Evolutionary conservation across 2,888 invertebrate genomes (phyloP), one percentile per base, ranked within the genome.

Genomic region (Chouioia cunea): DNA sequence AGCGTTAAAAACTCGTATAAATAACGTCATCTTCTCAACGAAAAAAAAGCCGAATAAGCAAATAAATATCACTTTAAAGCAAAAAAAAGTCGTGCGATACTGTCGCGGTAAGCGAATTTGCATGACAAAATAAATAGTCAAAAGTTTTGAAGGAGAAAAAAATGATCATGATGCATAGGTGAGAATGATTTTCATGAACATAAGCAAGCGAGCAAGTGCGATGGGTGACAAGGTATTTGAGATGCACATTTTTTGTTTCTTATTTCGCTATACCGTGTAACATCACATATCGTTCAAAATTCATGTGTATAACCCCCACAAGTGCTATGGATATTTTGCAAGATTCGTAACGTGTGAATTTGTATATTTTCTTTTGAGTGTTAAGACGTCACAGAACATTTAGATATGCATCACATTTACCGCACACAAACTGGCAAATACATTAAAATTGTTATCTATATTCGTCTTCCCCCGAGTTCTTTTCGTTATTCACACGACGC

Each of bases 161-260:
- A 62, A 62, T 22, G 20, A 50, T 52, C 23, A 66, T 36, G 10
- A 70, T 66, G 73, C 73, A 73, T 36, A 56, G 20, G 50, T 70
- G 64, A 67, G 54, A 67, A 66, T 73, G 73, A 64, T 44, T 10
- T 50, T 43, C 16, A 67, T 73, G 69, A 60, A 67, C 36, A 70
- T 56, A 70, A 73, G 66, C 73, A 73, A 73, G 73, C 73, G 69
- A 70, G 69, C 73, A 66, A 22, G 64, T 73, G 70, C 72, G 69
- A 59, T 65, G 27, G n/a, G 53, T 44, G 22, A 27, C 43, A 36
- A 50, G 36, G 12, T 36, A 36, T 36, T 36, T 36, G 10, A 36
- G 50, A 68, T 67, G 71, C 60, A 20, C 20, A 18, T 65, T 27
- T 4, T 58, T 64, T 52, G 20, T 22, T 20, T 10, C 44, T 63